Percentiles rank a stretch among this genome's conserved stretches.
phyloP scores from a whole-genome alignment of 1,140 invertebrate genomes.

The Trissolcus basalis region DNA sequence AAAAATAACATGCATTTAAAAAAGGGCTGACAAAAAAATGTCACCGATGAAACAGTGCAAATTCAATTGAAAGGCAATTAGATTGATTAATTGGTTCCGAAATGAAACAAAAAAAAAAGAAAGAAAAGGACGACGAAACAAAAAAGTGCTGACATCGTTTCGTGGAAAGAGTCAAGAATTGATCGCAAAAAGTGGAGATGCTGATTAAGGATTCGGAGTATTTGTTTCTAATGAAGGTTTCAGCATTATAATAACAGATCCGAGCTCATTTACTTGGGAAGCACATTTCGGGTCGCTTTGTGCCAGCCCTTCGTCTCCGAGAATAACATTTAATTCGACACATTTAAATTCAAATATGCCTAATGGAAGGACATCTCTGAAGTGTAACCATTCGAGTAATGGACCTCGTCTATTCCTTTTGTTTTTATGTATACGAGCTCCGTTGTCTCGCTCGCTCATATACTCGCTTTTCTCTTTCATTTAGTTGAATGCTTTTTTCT shows the following conservation, averaged over 20 bases:
- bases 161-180: slow-evolving; percentile 11
- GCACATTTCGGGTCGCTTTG: slow-evolving; percentile 24
- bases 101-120: no score
- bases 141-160: no score
- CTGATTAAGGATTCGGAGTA: slow-evolving; percentile 30
- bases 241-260: slow-evolving; percentile 33
- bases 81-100: no score
- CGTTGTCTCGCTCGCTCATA: slow-evolving; percentile 6
- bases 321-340: slow-evolving; percentile 46
- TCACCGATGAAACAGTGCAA: no score
- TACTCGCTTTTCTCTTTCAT: slow-evolving; percentile 2
- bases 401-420: slow-evolving; percentile 39
- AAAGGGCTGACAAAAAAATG: no score
- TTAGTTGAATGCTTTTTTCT: background rate
- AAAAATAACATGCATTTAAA: no score
- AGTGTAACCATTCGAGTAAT: slow-evolving; percentile 46
- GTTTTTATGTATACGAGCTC: slow-evolving; percentile 15
- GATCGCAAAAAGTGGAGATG: slow-evolving; percentile 28
- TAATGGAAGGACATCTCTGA: slow-evolving; percentile 52
- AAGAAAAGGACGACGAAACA: no score
- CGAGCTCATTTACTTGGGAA: slow-evolving; percentile 9
- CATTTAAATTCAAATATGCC: slow-evolving; percentile 53
- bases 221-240: slow-evolving; percentile 26
- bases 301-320: background rate
- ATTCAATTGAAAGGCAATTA: no score